Percentiles rank a stretch among this genome's conserved stretches.
phyloP scores from a whole-genome alignment of 2,888 invertebrate genomes.

The Drosophila kanekoi region DNA sequence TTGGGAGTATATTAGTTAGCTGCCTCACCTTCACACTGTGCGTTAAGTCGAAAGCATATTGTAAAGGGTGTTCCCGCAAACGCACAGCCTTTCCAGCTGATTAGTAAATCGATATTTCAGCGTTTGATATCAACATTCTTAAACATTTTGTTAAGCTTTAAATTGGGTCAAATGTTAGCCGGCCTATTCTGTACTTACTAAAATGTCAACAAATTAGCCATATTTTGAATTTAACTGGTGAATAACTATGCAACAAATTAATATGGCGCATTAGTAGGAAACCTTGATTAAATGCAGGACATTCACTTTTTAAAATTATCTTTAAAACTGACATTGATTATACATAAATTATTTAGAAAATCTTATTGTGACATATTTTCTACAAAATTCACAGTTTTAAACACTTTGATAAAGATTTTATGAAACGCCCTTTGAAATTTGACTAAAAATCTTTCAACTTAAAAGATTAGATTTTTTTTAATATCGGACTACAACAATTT shows the following conservation, averaged over 20 bases:
- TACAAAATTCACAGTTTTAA: too few relatives aligned
- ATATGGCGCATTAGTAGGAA: too few relatives aligned
- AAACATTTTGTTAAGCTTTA: background rate
- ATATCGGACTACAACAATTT: too few relatives aligned
- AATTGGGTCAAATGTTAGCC: background rate
- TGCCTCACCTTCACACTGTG: constrained; percentile 56
- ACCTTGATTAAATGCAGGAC: too few relatives aligned
- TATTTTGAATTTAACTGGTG: background rate
- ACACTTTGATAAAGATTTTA: too few relatives aligned
- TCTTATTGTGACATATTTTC: too few relatives aligned
- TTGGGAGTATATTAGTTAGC: constrained; percentile 50
- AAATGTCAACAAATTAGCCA: background rate
- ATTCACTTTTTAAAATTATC: too few relatives aligned
- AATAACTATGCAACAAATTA: background rate
- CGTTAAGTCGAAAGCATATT: constrained; percentile 66
- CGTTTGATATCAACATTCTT: constrained; percentile 13
- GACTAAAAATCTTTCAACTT: too few relatives aligned
- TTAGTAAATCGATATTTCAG: constrained; percentile 8
- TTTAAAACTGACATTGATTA: too few relatives aligned
- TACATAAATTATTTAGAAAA: too few relatives aligned
- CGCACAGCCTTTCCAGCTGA: background rate
- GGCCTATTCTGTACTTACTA: constrained; percentile 7
- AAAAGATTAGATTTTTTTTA: too few relatives aligned
- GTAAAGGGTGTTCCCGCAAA: constrained; percentile 31
- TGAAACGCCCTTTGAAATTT: too few relatives aligned